A percentile compares a stretch with the other conserved stretches of the same genome.
Conservation (phyloP, 2,797 vertebrate genomes). For the Lindbergichthys nudifrons region DNA sequence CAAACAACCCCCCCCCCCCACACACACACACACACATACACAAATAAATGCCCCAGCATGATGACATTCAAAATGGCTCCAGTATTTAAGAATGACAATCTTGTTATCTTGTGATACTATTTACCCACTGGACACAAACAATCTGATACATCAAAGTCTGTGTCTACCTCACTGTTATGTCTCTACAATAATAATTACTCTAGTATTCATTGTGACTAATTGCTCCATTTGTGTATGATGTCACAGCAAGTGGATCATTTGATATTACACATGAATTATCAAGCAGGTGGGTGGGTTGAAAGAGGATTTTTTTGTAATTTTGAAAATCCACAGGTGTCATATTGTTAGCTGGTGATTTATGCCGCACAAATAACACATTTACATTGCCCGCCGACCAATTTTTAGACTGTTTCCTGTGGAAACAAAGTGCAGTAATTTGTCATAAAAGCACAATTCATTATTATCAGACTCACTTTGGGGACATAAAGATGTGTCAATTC, state of each 20-base stretch:
- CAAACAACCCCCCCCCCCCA: constrained; percentile 47
- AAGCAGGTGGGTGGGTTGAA: constrained; percentile 53
- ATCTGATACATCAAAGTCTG: constrained; percentile 29
- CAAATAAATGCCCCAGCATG: constrained; percentile 39
- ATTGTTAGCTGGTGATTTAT: constrained; percentile 67
- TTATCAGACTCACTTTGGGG: constrained; percentile 50
- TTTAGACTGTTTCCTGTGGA: constrained; percentile 65
- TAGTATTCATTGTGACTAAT: constrained; percentile 57
- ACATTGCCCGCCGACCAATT: constrained; percentile 58
- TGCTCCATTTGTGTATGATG: constrained; percentile 55
- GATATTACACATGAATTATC: constrained; percentile 46
- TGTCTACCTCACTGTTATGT: constrained; percentile 21
- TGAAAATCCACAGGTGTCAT: constrained; percentile 67
- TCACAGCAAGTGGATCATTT: constrained; percentile 41
- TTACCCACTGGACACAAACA: constrained; percentile 49
- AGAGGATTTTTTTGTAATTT: constrained; percentile 55
- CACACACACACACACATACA: constrained; percentile 25
- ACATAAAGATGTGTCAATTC: constrained; percentile 60
- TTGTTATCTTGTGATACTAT: constrained; percentile 44
- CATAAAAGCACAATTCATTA: constrained; percentile 66
- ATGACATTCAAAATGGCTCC: constrained; percentile 57
- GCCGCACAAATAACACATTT: constrained; percentile 66
- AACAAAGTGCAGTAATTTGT: constrained; percentile 62
- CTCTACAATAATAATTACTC: constrained; percentile 47
- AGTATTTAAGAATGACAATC: constrained; percentile 54